A percentile compares a stretch with the other conserved stretches of the same genome.
Evolutionary conservation across 2,113 vertebrate genomes (phyloP).

Genomic region (Nannospalax galili): DNA sequence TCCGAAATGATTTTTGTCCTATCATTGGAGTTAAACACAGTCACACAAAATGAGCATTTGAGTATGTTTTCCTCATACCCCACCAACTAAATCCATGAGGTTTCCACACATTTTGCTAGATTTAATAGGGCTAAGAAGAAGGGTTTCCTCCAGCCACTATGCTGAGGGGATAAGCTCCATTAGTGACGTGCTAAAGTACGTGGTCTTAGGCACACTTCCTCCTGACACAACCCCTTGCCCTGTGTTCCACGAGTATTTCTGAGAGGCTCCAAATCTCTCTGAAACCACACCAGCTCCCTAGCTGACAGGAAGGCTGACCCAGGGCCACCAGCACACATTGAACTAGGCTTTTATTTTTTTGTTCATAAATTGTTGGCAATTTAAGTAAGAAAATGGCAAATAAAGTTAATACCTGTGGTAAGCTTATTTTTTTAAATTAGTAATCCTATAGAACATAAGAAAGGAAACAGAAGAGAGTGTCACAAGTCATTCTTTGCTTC

Average conservation of each 20-base stretch:
- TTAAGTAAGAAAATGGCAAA: constrained; percentile 69
- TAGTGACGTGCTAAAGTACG: constrained; percentile 57
- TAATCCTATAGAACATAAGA: constrained; percentile 22
- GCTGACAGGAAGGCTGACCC: neutral
- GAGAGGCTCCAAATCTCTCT: neutral
- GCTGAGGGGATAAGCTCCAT: constrained; percentile 48
- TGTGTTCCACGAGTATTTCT: neutral
- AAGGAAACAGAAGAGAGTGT: constrained; percentile 64
- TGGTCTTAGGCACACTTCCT: constrained; percentile 57
- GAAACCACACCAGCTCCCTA: neutral
- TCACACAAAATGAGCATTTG: neutral
- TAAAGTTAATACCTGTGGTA: constrained; percentile 61
- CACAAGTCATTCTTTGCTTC: constrained; percentile 68
- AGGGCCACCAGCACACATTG: neutral
- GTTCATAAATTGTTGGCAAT: constrained; percentile 58
- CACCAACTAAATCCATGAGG: constrained; percentile 41
- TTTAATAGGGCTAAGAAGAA: constrained; percentile 57
- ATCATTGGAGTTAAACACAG: neutral
- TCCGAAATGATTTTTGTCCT: neutral
- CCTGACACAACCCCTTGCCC: constrained; percentile 43
- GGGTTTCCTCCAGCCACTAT: constrained; percentile 32
- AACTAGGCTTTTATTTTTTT: constrained; percentile 64
- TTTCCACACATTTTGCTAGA: constrained; percentile 6
- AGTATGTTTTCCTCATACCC: neutral
- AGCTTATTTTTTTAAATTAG: constrained; percentile 67